Evolutionary conservation across 2,113 vertebrate genomes (phyloP).

Genomic region (Chaetorhynchus papuensis): DNA sequence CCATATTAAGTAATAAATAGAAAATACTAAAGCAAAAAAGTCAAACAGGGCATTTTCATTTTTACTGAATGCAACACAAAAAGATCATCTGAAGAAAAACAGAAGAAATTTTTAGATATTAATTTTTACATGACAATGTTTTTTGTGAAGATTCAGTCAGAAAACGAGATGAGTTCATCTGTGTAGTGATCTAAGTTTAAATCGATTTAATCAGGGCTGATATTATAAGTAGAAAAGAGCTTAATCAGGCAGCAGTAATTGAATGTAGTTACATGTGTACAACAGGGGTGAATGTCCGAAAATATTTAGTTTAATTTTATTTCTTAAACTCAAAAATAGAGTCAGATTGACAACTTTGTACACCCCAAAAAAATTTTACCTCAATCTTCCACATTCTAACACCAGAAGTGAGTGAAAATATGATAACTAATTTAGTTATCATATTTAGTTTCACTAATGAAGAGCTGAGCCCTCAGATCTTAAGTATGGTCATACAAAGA

Average conservation of each 20-base stretch:
- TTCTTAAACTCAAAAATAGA: background rate
- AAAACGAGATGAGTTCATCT: background rate
- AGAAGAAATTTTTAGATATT: background rate
- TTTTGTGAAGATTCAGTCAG: background rate
- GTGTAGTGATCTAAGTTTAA: background rate
- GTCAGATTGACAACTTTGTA: background rate
- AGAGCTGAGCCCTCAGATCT: background rate
- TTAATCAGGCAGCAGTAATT: background rate
- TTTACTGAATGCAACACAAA: background rate
- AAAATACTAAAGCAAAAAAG: background rate
- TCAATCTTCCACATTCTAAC: background rate
- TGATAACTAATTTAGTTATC: background rate
- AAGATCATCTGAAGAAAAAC: background rate
- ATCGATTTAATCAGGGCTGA: background rate
- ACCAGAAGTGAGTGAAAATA: background rate
- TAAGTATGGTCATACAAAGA: background rate
- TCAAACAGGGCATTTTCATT: background rate
- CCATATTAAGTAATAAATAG: background rate
- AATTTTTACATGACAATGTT: background rate
- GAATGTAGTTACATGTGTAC: background rate
- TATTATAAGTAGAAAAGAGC: background rate
- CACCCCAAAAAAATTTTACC: background rate
- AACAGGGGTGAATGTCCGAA: rapidly evolving
- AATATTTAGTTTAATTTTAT: background rate
- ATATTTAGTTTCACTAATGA: background rate